Conservation (phyloP, 2,113 vertebrate genomes). For the Ammodytes dubius region DNA sequence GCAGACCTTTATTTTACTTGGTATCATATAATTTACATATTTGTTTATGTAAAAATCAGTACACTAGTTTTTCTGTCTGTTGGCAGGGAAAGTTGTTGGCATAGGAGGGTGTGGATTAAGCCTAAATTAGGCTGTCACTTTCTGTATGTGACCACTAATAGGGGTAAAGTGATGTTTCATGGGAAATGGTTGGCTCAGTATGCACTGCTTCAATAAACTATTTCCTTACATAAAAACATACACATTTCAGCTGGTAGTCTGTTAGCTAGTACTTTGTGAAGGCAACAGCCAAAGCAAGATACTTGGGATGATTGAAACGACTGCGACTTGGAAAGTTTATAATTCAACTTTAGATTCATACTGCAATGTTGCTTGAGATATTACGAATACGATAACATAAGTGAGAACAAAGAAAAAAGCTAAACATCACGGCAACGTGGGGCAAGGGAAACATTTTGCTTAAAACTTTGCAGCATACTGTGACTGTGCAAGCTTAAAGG, state of each 20-base stretch:
- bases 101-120: conserved; percentile 74
- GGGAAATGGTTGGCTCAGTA: conserved; percentile 44
- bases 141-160: conserved; percentile 65
- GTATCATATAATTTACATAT: conserved; percentile 69
- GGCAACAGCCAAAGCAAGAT: conserved; percentile 45
- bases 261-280: conserved; percentile 63
- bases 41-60: conserved; percentile 66
- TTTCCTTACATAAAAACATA: conserved; percentile 51
- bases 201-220: conserved; percentile 62
- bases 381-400: conserved; percentile 12
- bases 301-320: conserved; percentile 57
- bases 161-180: conserved; percentile 43
- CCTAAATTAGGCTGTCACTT: conserved; percentile 83
- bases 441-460: conserved; percentile 18
- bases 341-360: conserved; percentile 32
- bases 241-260: conserved; percentile 61
- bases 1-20: conserved; percentile 65
- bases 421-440: conserved; percentile 19
- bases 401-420: background rate
- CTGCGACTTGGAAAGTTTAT: conserved; percentile 53
- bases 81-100: conserved; percentile 79
- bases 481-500: conserved; percentile 58
- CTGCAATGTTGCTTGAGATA: conserved; percentile 45
- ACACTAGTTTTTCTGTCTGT: conserved; percentile 80
- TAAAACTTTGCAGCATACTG: conserved; percentile 45